A percentile compares a stretch with the other conserved stretches of the same genome.
These are phyloP conservation scores for Plagodis pulveraria DNA, from an alignment of 2,888 invertebrate genomes.

Conservation along the genomic window DNA sequence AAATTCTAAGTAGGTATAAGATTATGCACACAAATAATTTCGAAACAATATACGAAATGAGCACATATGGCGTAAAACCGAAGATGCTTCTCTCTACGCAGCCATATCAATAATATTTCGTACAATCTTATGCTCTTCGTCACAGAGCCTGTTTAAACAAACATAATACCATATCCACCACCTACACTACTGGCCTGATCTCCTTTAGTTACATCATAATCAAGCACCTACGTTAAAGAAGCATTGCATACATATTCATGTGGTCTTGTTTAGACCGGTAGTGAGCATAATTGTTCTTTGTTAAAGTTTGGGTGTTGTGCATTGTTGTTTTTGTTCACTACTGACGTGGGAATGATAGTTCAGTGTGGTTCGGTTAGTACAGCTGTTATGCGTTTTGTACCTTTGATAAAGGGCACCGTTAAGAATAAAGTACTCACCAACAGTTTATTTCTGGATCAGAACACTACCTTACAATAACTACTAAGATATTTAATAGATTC, in stretches of 20 bases:
- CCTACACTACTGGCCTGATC: conserved; percentile 29
- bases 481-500: too few species aligned
- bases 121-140: too few species aligned
- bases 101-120: too few species aligned
- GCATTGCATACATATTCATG: conserved; percentile 70
- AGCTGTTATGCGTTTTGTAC: conserved; percentile 1
- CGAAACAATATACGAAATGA: not conserved
- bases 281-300: conserved; percentile 55
- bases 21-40: too few species aligned
- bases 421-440: not conserved
- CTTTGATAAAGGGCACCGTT: not conserved
- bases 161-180: conserved; percentile 14
- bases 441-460: too few species aligned
- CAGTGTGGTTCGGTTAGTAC: conserved; percentile 4
- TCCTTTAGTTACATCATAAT: conserved; percentile 64
- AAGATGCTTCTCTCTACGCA: too few species aligned
- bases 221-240: conserved; percentile 60
- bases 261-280: conserved; percentile 60
- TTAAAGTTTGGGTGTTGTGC: conserved; percentile 20
- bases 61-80: too few species aligned
- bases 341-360: conserved; percentile 7
- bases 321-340: conserved; percentile 24
- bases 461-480: too few species aligned
- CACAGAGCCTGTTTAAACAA: too few species aligned
- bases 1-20: too few species aligned